Conservation (phyloP, 2,797 vertebrate species). For the Lates japonicus region DNA sequence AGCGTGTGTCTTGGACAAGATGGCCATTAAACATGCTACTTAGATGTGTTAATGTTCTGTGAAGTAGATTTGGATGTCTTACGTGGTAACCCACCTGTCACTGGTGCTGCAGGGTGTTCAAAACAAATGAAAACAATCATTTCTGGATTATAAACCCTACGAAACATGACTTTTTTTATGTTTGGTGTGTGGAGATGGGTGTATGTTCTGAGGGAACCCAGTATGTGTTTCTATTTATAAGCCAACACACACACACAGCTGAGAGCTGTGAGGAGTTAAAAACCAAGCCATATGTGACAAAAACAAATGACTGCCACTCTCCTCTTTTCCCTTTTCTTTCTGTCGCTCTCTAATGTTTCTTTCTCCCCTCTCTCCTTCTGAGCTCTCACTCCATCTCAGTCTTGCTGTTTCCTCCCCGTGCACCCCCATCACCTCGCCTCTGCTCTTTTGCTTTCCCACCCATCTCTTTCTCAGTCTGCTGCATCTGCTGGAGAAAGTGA, state of each 20-base stretch:
- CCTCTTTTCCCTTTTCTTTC: background rate
- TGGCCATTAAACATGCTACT: background rate
- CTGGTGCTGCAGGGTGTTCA: background rate
- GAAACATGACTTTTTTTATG: conserved; percentile 3
- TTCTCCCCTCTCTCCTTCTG: background rate
- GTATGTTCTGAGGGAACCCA: conserved; percentile 25
- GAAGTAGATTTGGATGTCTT: background rate
- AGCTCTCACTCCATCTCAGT: background rate
- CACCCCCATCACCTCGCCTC: conserved; percentile 7
- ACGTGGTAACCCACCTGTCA: background rate
- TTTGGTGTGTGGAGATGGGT: background rate
- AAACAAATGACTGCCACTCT: conserved; percentile 14
- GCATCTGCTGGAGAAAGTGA: conserved; percentile 64
- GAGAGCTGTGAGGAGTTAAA: conserved; percentile 20
- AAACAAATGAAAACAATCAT: background rate
- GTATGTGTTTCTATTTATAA: conserved; percentile 30
- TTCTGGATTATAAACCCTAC: background rate
- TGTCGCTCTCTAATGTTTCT: background rate
- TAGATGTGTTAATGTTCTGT: background rate
- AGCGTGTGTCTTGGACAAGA: background rate
- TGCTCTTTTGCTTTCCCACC: background rate
- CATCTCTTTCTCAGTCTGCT: conserved; percentile 57
- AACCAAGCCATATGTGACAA: conserved; percentile 13
- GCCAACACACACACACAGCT: conserved; percentile 20
- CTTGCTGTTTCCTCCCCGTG: conserved; percentile 6